phyloP scores from a whole-genome alignment of 2,797 vertebrate species.

The Atherinosoma microstoma region DNA sequence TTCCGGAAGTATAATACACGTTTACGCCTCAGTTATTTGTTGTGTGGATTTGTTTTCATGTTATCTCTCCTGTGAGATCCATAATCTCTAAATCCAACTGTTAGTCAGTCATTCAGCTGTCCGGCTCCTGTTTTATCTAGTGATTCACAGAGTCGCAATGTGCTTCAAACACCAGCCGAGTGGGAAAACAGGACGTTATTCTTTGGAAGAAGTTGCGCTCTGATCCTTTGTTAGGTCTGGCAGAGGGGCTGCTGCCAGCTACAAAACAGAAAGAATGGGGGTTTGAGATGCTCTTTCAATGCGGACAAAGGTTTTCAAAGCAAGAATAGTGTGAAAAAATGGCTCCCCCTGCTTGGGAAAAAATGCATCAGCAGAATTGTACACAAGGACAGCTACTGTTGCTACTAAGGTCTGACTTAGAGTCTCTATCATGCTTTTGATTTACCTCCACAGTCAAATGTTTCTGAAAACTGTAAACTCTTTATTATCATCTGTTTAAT shows the following conservation, averaged over 20 bases:
- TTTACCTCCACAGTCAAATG: too few species aligned
- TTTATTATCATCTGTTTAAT: too few species aligned
- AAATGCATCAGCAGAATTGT: not conserved
- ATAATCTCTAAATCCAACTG: not conserved
- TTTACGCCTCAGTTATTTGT: not conserved
- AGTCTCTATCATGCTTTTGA: too few species aligned
- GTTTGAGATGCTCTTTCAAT: not conserved
- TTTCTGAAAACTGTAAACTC: too few species aligned
- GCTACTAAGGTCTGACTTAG: too few species aligned
- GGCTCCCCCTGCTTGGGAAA: conserved; percentile 61
- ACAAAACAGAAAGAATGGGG: not conserved
- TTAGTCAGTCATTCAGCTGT: not conserved
- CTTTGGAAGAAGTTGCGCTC: not conserved
- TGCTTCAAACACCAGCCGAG: not conserved
- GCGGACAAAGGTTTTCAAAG: not conserved
- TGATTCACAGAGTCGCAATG: not conserved
- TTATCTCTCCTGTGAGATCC: not conserved
- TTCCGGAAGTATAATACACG: too few species aligned
- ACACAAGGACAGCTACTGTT: not conserved
- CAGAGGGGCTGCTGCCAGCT: not conserved
- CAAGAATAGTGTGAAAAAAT: not conserved
- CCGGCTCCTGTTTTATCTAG: not conserved
- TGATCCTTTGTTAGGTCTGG: not conserved
- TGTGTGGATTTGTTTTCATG: not conserved
- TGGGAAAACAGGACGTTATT: not conserved